Conservation (phyloP, 2,113 vertebrate species). For the Stictonetta naevosa region DNA sequence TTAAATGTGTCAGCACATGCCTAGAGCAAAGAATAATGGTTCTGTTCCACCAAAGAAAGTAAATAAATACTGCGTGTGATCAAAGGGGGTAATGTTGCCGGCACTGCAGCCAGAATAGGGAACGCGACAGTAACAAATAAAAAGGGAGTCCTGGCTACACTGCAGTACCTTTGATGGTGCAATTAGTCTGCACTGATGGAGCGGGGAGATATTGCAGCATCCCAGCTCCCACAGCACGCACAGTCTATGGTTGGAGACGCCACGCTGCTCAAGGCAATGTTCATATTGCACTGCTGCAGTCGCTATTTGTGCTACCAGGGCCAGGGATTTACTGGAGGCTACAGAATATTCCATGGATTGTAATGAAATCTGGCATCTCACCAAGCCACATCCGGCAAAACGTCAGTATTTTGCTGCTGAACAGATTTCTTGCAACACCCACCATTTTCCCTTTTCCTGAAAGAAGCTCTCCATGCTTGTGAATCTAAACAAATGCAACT, state of each 20-base stretch:
- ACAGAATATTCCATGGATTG: constrained; percentile 8
- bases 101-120: background rate
- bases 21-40: background rate
- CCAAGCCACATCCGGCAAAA: constrained; percentile 53
- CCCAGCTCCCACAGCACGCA: background rate
- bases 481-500: constrained; percentile 35
- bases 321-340: constrained; percentile 63
- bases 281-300: background rate
- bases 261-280: constrained; percentile 12
- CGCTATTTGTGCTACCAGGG: constrained; percentile 21
- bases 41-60: background rate
- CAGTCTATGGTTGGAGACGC: background rate
- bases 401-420: constrained; percentile 56
- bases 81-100: background rate
- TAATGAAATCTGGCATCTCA: constrained; percentile 65
- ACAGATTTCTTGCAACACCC: constrained; percentile 60
- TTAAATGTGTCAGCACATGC: constrained; percentile 1
- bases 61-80: constrained; percentile 27
- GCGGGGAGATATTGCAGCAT: constrained; percentile 1
- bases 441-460: constrained; percentile 45
- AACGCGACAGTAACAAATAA: background rate
- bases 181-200: background rate
- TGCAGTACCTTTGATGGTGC: background rate
- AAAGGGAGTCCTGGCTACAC: background rate
- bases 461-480: constrained; percentile 26